Conservation (phyloP, 1,140 invertebrate genomes). For the Cyphomyrmex costatus region DNA sequence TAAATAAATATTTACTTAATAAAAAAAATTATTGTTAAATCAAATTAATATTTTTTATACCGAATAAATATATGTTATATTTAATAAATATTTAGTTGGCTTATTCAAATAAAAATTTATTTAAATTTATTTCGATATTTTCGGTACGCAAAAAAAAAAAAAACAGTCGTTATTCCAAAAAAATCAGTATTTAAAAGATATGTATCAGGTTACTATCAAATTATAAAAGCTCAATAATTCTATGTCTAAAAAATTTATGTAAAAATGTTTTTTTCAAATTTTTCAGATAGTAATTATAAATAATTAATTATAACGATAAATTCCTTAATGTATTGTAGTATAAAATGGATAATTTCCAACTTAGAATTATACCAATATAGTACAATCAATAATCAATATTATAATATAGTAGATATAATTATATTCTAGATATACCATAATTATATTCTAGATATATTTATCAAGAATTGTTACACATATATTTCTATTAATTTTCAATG, state of each 20-base stretch:
- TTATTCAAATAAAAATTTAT: too few relatives aligned
- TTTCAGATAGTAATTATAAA: neutral
- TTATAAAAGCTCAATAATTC: neutral
- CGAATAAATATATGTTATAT: too few relatives aligned
- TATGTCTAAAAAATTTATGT: slow-evolving; percentile 11
- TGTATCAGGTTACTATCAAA: neutral
- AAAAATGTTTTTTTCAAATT: neutral
- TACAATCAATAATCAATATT: neutral
- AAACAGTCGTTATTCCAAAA: neutral
- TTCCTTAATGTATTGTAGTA: neutral
- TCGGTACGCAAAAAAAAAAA: slow-evolving; percentile 6
- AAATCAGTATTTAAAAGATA: neutral
- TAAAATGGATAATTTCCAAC: neutral
- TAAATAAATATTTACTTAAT: too few relatives aligned
- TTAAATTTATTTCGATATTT: too few relatives aligned
- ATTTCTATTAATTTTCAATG: neutral
- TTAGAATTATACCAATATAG: neutral
- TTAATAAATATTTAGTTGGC: too few relatives aligned
- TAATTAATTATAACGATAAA: neutral
- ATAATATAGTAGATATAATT: neutral
- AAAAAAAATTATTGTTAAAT: too few relatives aligned
- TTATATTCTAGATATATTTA: neutral
- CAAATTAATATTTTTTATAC: too few relatives aligned
- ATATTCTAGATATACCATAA: too few relatives aligned
- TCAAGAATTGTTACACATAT: neutral